Base-by-base conservation (phyloP, 2,888 invertebrate genomes). In the Pardosa pseudoannulata region DNA sequence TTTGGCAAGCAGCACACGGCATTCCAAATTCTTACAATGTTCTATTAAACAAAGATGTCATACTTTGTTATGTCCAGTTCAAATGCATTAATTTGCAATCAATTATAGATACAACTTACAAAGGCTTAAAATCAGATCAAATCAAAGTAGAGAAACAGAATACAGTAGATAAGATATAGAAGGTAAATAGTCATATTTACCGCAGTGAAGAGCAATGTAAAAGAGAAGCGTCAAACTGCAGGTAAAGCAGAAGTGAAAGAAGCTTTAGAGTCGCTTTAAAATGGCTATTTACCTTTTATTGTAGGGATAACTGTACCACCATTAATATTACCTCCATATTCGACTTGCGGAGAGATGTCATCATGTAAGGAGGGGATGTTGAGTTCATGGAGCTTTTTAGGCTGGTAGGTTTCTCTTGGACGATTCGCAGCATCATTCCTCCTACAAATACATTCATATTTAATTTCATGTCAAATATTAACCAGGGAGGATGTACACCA, bases 371-470 rank as follows among this genome's bases (percentile, higher is more conserved):
- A 82, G 19, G 89, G 89, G 73, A 90, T 88, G 28, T 90, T 89
- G 83, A 90, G 87, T 82, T 90, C 90, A 68, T 90, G 87, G 90
- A 97, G 93, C 87, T 96, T 96, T 93, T 97, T 97, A 90, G 97
- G 97, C 90, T 96, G 94, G 92, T 97, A 98, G 93, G 97, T 97
- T 92, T 95, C 91, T 93, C 96, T 96, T 90, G 97, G 97, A 93
- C 96, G 95, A 93, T 93, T 94, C 90, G 95, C 95, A 87, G 97
- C 97, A 92, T 97, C 97, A 90, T 96, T 95, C 93, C 96, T 96
- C 93, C 96, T 96, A 91, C 16, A 92, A 28, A 36, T 36, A 36
- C 36, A 36, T 7, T 7, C 36, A 36, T 7, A 7, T 36, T 36
- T 36, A 36, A 36, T 36, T 36, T 36, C 36, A 5, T n/a, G n/a